phyloP scores from a whole-genome alignment of 2,113 vertebrate species.

The Platichthys stellatus region DNA sequence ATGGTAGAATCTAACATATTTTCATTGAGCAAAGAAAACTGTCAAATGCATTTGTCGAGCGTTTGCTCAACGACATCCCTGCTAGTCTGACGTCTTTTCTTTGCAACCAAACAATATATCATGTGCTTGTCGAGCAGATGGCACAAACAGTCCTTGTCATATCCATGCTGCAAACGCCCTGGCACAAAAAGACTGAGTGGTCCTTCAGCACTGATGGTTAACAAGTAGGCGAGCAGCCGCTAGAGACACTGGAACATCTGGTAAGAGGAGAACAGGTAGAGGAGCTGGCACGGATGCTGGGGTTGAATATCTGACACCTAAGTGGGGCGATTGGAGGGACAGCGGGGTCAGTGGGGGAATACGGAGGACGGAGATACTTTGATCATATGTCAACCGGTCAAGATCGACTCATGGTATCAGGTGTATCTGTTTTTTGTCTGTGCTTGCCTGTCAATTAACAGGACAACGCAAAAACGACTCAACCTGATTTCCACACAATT shows the following conservation, averaged over 20 bases:
- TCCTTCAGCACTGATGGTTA: slow-evolving; percentile 32
- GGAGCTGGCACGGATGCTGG: slow-evolving; percentile 22
- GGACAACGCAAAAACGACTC: no score
- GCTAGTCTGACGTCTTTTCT: slow-evolving; percentile 8
- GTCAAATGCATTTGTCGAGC: no score
- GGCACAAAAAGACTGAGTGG: slow-evolving; percentile 38
- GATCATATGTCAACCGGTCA: slow-evolving; percentile 31
- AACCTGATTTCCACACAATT: no score
- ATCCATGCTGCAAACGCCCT: slow-evolving; percentile 26
- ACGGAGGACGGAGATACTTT: slow-evolving; percentile 4
- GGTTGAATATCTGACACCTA: slow-evolving; percentile 29
- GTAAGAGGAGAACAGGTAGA: slow-evolving; percentile 34
- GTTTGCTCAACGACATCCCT: background rate
- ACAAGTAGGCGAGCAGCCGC: slow-evolving; percentile 27
- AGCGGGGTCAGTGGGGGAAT: background rate
- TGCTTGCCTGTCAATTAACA: no score
- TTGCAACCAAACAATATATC: slow-evolving; percentile 16
- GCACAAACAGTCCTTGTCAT: slow-evolving; percentile 29
- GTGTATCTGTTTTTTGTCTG: background rate
- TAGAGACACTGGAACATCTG: slow-evolving; percentile 55
- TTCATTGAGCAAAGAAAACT: no score
- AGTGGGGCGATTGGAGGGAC: slow-evolving; percentile 26
- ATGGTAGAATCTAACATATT: no score
- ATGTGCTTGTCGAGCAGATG: slow-evolving; percentile 53
- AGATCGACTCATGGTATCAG: background rate